Percentiles rank a stretch among this genome's conserved stretches.
Conservation (phyloP, 2,113 vertebrate genomes). For the Parotia lawesii region DNA sequence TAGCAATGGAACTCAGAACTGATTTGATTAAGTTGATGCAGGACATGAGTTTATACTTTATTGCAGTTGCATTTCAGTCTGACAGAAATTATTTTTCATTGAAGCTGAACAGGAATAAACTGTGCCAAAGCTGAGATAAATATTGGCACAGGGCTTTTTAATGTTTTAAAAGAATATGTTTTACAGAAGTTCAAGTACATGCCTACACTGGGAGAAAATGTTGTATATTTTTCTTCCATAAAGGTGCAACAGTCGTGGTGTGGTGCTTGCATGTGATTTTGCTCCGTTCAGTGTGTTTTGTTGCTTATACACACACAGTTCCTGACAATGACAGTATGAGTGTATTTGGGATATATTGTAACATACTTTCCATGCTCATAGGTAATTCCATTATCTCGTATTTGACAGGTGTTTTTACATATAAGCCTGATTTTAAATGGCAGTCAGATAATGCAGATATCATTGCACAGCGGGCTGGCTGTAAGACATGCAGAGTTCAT, state of each 20-base stretch:
- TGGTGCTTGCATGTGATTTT: background rate
- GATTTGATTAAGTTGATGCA: background rate
- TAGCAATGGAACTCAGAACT: background rate
- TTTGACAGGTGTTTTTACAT: background rate
- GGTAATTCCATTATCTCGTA: background rate
- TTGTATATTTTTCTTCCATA: background rate
- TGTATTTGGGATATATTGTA: background rate
- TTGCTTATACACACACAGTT: background rate
- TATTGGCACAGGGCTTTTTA: background rate
- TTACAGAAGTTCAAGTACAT: background rate
- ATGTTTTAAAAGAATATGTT: background rate
- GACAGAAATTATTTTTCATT: background rate
- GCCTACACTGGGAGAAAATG: background rate
- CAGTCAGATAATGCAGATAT: background rate
- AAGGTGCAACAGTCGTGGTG: background rate
- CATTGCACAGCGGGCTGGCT: background rate
- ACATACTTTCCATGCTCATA: background rate
- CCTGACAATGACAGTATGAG: background rate
- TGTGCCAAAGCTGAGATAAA: background rate
- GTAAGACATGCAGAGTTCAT: background rate
- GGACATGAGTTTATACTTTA: background rate
- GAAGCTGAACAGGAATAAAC: background rate
- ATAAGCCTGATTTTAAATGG: background rate
- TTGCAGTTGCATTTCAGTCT: slow-evolving; percentile 1
- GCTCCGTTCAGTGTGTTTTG: background rate